Percentiles rank a stretch among this genome's conserved stretches.
These are phyloP conservation scores for Cerastis rubricosa DNA, from an alignment of 2,888 invertebrate species.

Conservation along the genomic window DNA sequence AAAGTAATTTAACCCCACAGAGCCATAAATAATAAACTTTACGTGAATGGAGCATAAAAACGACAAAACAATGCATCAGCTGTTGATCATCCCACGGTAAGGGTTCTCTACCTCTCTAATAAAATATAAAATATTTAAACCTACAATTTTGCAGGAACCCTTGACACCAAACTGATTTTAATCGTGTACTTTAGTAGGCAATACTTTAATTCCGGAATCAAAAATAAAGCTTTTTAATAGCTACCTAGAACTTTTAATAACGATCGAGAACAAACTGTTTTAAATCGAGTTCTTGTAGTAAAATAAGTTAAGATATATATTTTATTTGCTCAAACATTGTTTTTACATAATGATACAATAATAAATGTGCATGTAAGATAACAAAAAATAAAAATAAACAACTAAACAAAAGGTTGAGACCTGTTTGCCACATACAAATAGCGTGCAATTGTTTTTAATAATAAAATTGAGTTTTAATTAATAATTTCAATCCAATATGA, in stretches of 20 bases:
- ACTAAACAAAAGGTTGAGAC: too few species aligned
- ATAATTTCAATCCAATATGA: too few species aligned
- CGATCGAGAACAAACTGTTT: background rate
- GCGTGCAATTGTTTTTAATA: too few species aligned
- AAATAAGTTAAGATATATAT: too few species aligned
- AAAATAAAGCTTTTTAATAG: background rate
- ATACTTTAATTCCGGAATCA: background rate
- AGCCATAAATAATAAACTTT: slow-evolving; percentile 36
- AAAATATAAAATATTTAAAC: background rate
- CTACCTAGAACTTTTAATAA: background rate
- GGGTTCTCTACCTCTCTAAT: slow-evolving; percentile 10
- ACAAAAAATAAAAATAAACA: too few species aligned
- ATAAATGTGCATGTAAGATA: too few species aligned
- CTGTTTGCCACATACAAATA: too few species aligned
- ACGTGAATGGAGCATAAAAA: slow-evolving; percentile 31
- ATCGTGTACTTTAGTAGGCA: background rate
- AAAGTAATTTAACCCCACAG: slow-evolving; percentile 21
- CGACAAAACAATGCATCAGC: slow-evolving; percentile 53
- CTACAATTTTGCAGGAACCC: background rate
- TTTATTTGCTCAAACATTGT: too few species aligned
- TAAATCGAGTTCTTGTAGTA: background rate
- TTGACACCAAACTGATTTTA: background rate
- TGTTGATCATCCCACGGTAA: slow-evolving; percentile 42
- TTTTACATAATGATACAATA: too few species aligned
- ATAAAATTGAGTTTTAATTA: too few species aligned